A percentile compares a stretch with the other conserved stretches of the same genome.
Conservation (phyloP, 64 coral and sea anemone genomes). For the Pocillopora verrucosa region DNA sequence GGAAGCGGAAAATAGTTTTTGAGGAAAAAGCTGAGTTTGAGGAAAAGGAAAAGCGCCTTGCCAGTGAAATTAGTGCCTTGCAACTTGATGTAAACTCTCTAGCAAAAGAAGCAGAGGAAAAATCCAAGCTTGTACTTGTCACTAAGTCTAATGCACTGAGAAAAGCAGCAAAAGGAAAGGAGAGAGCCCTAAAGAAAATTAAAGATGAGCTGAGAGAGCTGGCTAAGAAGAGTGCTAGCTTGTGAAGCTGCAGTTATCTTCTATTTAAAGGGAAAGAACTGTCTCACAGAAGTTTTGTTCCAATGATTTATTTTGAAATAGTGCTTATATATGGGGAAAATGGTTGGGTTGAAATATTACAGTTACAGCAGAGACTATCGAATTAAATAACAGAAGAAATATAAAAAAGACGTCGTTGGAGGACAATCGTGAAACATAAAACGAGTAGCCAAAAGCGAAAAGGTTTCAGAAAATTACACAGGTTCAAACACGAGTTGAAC, state of each 20-base stretch:
- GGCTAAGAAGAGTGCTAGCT: background rate
- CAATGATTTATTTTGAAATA: too few species aligned
- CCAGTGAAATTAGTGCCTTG: conserved; percentile 42
- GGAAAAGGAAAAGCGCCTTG: conserved; percentile 44
- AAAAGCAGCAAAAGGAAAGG: conserved; percentile 57
- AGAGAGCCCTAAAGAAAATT: conserved; percentile 27
- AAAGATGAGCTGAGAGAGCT: conserved; percentile 16
- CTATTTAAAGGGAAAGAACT: background rate
- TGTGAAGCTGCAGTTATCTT: too few species aligned
- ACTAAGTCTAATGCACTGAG: conserved; percentile 47
- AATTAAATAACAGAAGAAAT: too few species aligned
- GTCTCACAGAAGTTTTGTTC: too few species aligned
- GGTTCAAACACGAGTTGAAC: too few species aligned
- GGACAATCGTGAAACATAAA: too few species aligned
- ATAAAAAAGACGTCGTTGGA: too few species aligned
- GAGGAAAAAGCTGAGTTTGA: conserved; percentile 45
- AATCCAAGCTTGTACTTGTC: conserved; percentile 24
- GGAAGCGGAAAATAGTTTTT: conserved; percentile 49
- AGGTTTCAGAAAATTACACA: too few species aligned
- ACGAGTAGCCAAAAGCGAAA: too few species aligned
- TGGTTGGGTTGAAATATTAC: too few species aligned
- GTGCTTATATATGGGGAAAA: too few species aligned
- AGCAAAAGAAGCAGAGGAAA: conserved; percentile 37
- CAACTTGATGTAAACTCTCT: conserved; percentile 47
- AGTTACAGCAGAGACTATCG: too few species aligned